phyloP scores from a whole-genome alignment of 2,888 invertebrate genomes.

The Diloba caeruleocephala region DNA sequence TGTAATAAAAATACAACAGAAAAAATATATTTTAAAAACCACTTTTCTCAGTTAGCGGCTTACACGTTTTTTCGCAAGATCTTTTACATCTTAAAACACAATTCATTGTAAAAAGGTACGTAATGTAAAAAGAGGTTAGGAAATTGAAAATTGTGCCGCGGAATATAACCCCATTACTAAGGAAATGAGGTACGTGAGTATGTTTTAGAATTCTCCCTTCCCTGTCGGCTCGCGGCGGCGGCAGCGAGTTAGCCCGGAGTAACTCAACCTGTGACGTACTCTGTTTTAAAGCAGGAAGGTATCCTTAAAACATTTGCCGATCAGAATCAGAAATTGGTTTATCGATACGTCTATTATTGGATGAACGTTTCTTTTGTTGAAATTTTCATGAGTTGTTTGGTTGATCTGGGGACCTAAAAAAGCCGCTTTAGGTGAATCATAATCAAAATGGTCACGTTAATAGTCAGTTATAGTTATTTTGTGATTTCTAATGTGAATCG shows the following conservation, averaged over 20 bases:
- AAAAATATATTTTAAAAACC: constrained; percentile 18
- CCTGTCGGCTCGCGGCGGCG: constrained; percentile 40
- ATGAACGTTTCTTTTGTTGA: constrained; percentile 2
- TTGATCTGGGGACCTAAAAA: no score
- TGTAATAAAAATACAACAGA: constrained; percentile 1
- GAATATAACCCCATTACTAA: constrained; percentile 86
- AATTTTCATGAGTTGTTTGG: constrained; percentile 3
- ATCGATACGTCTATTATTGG: constrained; percentile 35
- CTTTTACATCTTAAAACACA: constrained; percentile 62
- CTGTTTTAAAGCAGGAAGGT: constrained; percentile 45
- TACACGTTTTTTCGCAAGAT: constrained; percentile 55
- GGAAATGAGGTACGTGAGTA: constrained; percentile 87
- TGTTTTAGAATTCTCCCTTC: constrained; percentile 76
- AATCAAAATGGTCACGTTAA: no score
- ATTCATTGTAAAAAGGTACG: constrained; percentile 72
- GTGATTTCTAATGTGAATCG: no score
- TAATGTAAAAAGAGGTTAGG: constrained; percentile 83
- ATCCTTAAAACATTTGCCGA: constrained; percentile 34
- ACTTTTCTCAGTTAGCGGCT: constrained; percentile 17
- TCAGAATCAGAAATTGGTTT: constrained; percentile 35
- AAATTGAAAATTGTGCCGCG: constrained; percentile 87
- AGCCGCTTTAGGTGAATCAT: no score
- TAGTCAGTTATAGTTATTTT: no score
- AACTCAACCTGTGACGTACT: constrained; percentile 43
- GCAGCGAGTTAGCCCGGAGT: constrained; percentile 32